Conservation (phyloP, 2,888 invertebrate genomes). For the Alloplasta piceator region DNA sequence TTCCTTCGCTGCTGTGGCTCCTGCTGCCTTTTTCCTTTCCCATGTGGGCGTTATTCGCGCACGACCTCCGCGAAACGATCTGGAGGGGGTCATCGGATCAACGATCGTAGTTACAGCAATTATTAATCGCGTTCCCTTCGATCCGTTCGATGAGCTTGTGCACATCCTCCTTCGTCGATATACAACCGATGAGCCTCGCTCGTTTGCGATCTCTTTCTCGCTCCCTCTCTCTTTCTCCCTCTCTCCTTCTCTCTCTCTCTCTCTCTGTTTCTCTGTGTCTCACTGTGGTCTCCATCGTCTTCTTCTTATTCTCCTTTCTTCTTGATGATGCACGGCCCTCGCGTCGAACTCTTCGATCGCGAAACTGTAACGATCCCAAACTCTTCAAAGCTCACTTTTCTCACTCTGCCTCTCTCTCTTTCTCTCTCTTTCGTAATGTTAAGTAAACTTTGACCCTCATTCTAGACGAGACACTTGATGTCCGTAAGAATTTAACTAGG, state of each 20-base stretch:
- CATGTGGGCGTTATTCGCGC: slow-evolving; percentile 74
- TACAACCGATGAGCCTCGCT: slow-evolving; percentile 51
- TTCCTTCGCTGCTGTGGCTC: slow-evolving; percentile 44
- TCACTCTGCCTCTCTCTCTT: not conserved
- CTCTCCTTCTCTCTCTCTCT: slow-evolving; percentile 22
- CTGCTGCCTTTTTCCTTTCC: slow-evolving; percentile 66
- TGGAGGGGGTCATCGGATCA: slow-evolving; percentile 78
- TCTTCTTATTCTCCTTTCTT: slow-evolving; percentile 16
- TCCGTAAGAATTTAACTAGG: no score
- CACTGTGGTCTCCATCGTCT: slow-evolving; percentile 12
- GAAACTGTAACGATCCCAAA: slow-evolving; percentile 65
- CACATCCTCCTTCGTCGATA: slow-evolving; percentile 62
- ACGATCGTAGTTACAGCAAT: slow-evolving; percentile 76
- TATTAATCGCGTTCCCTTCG: slow-evolving; percentile 74
- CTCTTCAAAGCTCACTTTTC: slow-evolving; percentile 30
- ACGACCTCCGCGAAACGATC: slow-evolving; percentile 74
- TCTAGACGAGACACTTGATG: no score
- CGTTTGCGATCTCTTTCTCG: slow-evolving; percentile 37
- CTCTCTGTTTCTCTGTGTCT: slow-evolving; percentile 29
- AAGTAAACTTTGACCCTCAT: no score
- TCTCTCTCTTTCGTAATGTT: no score
- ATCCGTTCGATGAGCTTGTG: slow-evolving; percentile 58
- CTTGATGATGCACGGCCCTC: slow-evolving; percentile 55
- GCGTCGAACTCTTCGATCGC: slow-evolving; percentile 51
- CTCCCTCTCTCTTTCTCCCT: slow-evolving; percentile 32